These are phyloP conservation scores for Struthio camelus DNA, from an alignment of 2,113 vertebrate species.

Conservation along the genomic window DNA sequence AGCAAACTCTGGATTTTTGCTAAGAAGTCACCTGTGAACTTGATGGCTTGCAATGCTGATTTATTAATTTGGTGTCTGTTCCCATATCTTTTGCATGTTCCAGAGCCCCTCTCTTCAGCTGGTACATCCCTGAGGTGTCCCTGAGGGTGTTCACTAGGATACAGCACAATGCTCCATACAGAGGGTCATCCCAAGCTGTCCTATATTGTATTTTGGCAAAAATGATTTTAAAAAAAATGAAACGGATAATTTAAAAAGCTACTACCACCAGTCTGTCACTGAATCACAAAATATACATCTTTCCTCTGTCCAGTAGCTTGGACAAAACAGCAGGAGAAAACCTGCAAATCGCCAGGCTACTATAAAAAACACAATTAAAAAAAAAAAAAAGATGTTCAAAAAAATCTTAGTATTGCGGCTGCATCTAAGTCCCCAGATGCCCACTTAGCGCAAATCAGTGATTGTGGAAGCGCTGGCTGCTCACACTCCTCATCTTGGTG, in stretches of 20 bases:
- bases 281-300: neutral
- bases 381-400: neutral
- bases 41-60: neutral
- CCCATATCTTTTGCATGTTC: neutral
- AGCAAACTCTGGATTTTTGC: neutral
- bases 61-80: neutral
- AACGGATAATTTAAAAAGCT: neutral
- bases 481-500: neutral
- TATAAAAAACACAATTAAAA: neutral
- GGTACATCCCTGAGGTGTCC: rapidly evolving
- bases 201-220: neutral
- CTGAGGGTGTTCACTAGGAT: neutral
- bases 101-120: neutral
- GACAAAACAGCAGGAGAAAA: neutral
- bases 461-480: neutral
- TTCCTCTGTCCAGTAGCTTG: neutral
- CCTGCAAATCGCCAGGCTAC: neutral
- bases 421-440: neutral
- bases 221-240: neutral
- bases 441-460: neutral
- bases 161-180: neutral
- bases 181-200: neutral
- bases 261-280: neutral
- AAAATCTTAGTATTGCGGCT: neutral
- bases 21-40: neutral